These are phyloP conservation scores for Thaumatotibia leucotreta DNA, from an alignment of 1,140 invertebrate species.

Conservation along the genomic window DNA sequence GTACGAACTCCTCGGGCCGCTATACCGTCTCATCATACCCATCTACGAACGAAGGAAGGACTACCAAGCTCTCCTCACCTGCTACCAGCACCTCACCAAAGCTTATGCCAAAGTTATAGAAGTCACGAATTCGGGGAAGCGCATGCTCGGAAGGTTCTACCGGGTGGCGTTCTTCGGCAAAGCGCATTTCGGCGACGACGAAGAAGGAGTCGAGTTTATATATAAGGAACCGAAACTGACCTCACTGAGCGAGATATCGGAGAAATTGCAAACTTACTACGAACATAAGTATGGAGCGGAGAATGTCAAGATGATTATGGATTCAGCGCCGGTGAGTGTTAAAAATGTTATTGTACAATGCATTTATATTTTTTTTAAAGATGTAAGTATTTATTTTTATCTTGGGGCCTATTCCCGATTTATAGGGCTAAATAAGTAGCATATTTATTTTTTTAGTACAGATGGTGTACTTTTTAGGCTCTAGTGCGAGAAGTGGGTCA, in stretches of 20 bases:
- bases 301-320: conserved; percentile 93
- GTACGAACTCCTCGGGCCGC: conserved; percentile 92
- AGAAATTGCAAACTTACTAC: conserved; percentile 86
- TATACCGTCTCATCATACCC: conserved; percentile 94
- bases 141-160: conserved; percentile 94
- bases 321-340: conserved; percentile 87
- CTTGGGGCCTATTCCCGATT: too few species aligned
- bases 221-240: conserved; percentile 98
- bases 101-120: conserved; percentile 90
- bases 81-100: conserved; percentile 87
- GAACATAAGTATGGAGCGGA: conserved; percentile 91
- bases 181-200: conserved; percentile 91
- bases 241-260: conserved; percentile 94
- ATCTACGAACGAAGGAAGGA: conserved; percentile 92
- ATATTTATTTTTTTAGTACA: too few species aligned
- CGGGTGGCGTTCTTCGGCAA: conserved; percentile 75
- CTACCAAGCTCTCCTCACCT: conserved; percentile 85
- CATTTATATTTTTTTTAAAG: too few species aligned
- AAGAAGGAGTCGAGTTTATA: conserved; percentile 93
- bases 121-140: conserved; percentile 88
- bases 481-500: too few species aligned
- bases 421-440: too few species aligned
- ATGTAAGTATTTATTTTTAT: too few species aligned
- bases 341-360: not conserved
- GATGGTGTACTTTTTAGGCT: too few species aligned